phyloP scores from a whole-genome alignment of 2,797 vertebrate species.

The Antennarius maculatus region DNA sequence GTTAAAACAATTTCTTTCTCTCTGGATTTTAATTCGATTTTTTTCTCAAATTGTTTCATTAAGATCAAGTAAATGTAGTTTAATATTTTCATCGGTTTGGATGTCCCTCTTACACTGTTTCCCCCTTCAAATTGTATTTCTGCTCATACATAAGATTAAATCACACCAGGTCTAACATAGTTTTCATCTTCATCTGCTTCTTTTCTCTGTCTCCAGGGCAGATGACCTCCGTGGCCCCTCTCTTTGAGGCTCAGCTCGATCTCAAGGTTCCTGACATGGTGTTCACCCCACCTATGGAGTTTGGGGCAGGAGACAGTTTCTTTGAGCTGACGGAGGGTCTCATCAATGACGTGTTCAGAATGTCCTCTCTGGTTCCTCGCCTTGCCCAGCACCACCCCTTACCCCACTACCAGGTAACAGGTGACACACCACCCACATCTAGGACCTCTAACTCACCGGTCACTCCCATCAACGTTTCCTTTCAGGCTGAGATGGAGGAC shows the following conservation, averaged over 20 bases:
- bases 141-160: too few relatives aligned
- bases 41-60: too few relatives aligned
- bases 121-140: too few relatives aligned
- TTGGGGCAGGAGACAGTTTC: slow-evolving; percentile 78
- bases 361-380: slow-evolving; percentile 87
- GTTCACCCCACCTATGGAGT: slow-evolving; percentile 88
- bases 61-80: too few relatives aligned
- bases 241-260: slow-evolving; percentile 89
- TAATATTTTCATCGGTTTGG: too few relatives aligned
- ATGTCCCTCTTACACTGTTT: too few relatives aligned
- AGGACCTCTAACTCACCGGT: too few relatives aligned
- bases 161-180: too few relatives aligned
- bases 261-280: slow-evolving; percentile 87
- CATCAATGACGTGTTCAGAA: slow-evolving; percentile 83
- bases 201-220: slow-evolving; percentile 76
- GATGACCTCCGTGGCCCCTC: slow-evolving; percentile 75
- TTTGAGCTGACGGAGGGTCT: slow-evolving; percentile 86
- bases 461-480: background rate
- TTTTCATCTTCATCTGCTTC: background rate
- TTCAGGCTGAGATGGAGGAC: slow-evolving; percentile 89
- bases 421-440: background rate
- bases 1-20: too few relatives aligned
- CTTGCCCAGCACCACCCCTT: slow-evolving; percentile 75
- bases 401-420: slow-evolving; percentile 90
- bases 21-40: too few relatives aligned